Conservation (phyloP, 1,140 invertebrate species). For the Himalopsyche phryganea region DNA sequence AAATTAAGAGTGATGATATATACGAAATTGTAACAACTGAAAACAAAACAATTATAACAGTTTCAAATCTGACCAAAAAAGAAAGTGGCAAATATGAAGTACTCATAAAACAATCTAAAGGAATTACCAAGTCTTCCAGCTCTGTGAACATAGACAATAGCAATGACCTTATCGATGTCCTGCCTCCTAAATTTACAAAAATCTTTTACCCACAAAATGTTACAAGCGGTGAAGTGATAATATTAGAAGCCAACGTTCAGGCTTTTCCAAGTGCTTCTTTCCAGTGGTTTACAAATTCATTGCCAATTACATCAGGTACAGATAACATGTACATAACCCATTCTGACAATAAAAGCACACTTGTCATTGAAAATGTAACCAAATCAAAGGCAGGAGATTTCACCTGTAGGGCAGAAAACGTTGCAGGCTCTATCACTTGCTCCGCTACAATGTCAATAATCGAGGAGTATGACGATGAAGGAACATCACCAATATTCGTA, state of each 20-base stretch:
- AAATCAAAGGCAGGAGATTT: conserved; percentile 73
- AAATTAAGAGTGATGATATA: conserved; percentile 67
- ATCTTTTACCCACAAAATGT: conserved; percentile 69
- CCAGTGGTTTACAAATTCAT: conserved; percentile 78
- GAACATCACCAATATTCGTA: conserved; percentile 72
- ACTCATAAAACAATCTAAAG: conserved; percentile 67
- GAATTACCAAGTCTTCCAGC: conserved; percentile 74
- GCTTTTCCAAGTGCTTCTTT: conserved; percentile 78
- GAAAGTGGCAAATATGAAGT: conserved; percentile 84
- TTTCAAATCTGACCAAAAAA: conserved; percentile 67
- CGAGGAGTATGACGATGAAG: conserved; percentile 58
- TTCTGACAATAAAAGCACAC: conserved; percentile 74
- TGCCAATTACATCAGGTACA: conserved; percentile 56
- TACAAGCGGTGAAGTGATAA: conserved; percentile 68
- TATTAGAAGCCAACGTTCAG: conserved; percentile 73
- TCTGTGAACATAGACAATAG: conserved; percentile 65
- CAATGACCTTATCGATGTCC: conserved; percentile 58
- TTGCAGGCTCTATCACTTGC: conserved; percentile 77
- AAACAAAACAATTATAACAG: conserved; percentile 63
- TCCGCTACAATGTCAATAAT: conserved; percentile 73
- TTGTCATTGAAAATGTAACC: conserved; percentile 74
- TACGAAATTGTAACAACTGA: conserved; percentile 62
- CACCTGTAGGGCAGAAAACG: conserved; percentile 86
- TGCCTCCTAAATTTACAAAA: conserved; percentile 71
- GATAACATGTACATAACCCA: conserved; percentile 67